Base-by-base conservation (phyloP, 2,888 invertebrate species). In the Clitarchus hookeri region DNA sequence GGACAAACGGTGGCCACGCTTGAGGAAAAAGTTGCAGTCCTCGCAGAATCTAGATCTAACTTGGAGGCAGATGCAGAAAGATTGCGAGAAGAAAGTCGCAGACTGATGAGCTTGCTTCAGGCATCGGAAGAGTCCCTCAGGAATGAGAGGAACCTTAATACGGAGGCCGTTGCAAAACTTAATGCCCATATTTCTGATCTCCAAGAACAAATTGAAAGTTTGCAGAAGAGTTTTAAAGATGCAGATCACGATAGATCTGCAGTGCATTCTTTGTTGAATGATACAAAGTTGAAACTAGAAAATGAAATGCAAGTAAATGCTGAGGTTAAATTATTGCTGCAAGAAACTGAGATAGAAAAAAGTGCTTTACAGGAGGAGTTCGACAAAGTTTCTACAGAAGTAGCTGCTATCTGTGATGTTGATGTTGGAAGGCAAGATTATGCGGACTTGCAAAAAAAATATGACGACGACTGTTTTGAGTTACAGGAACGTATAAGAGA, bases 71-170 rank as follows among this genome's bases (percentile, higher is more conserved):
- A 91, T 77, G 90, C 89, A 26, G 88, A 89, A 8, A 87, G 85
- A 8, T 82, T 91, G 26, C 88, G 89, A 26, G 87, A 87, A 83
- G 87, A 89, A 77, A 79, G 87, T 6, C 86, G 88, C n/a, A 84
- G 65, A 6, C 86, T 88, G 36, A 84, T 86, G n/a, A 79, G 84
- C 88, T 91, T 91, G n/a, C 88, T 93, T 12, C 90, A 89, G 65
- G 88, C 90, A 11, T 89, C 91, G 16, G 91, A 92, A 89, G 91
- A 92, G 65, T 92, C 92, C 89, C 92, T 93, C 86, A 93, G 93
- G 88, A 93, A 93, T 88, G 90, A 93, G 6, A 91, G 92, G 54
- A 93, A 93, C 89, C 92, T 94, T 88, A 91, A 93, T 84, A 92
- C 92, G 88, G 87, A 87, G 27, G 26, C 44, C 4, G 53, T 26